Conservation (phyloP, 2,113 vertebrate species). For the Nettapus auritus region DNA sequence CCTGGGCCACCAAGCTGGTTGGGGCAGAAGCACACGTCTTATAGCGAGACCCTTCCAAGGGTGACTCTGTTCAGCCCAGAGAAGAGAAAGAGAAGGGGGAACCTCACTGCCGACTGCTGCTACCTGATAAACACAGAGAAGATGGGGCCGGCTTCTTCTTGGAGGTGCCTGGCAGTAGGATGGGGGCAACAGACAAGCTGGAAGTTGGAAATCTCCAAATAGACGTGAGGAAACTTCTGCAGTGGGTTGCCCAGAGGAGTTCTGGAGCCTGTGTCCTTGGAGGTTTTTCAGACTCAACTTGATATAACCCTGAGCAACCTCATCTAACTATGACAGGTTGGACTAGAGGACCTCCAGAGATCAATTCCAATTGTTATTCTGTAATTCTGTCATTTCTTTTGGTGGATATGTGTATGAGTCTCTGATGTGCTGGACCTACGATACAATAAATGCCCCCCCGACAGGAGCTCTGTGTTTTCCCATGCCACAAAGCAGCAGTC, state of each 20-base stretch:
- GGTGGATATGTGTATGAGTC: background rate
- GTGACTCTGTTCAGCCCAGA: background rate
- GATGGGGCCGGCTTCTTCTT: background rate
- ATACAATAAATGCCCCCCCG: background rate
- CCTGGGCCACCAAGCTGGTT: background rate
- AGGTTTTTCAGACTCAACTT: background rate
- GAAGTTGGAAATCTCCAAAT: background rate
- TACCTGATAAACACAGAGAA: background rate
- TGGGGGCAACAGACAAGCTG: background rate
- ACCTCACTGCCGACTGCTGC: background rate
- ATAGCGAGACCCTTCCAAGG: background rate
- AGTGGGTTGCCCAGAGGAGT: background rate
- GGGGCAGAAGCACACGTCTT: background rate
- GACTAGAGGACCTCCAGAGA: background rate
- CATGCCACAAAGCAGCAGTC: background rate
- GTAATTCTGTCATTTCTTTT: background rate
- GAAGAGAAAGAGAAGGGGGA: background rate
- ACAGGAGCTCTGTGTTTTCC: background rate
- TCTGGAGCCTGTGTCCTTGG: background rate
- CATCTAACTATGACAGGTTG: fast-evolving
- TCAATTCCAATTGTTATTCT: background rate
- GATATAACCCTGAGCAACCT: background rate
- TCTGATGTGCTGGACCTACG: fast-evolving
- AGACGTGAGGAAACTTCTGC: background rate
- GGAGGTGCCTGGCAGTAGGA: fast-evolving